Base-by-base conservation (phyloP, 2,113 vertebrate genomes). In the Rostratula benghalensis region DNA sequence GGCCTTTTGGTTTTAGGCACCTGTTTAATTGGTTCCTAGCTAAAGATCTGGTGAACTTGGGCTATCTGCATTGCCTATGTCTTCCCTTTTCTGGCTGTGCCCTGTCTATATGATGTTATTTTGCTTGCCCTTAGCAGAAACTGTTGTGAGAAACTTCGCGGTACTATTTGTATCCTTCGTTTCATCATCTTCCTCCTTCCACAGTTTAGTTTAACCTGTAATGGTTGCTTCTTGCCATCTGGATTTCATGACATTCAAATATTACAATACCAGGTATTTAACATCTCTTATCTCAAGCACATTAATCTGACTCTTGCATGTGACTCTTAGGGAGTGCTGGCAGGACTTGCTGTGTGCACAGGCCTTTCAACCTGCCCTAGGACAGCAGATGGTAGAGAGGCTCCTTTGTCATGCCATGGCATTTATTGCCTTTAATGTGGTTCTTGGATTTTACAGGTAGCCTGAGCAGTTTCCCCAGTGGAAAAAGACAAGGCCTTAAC, bases 401-500 rank as follows among this genome's bases (percentile, higher is more conserved):
- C 28, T 83, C 28, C 69, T 83, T 86, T 87, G 57, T 81, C 63
- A 64, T 80, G 74, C 57, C 8, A 14, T 2, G 4, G 51, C 86
- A 63, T 77, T 83, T 81, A 51, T 53, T 90, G 75, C 87, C 45
- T 91, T 93, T 97, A 95, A 95, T 8, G 6, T 12, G 83, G 67
- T 96, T 96, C 93, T 97, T 97, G 22, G 95, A 81, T 94, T 86
- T 97, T 98, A 76, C 98, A 99, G 99, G 98, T 93, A 98, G 97
- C 95, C 97, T 97, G 71, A 98, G 98, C 95, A 98, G 97, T 97
- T 97, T 98, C 89, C 98, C 98, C 97, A 98, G 95, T 97, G 99
- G 98, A 98, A 98, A 98, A 98, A 98, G 98, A 98, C 98, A 98
- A 98, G 98, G 98, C 97, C 98, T 98, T 97, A 98, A 99, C 95